These are phyloP conservation scores for Catocala fraxini DNA, from an alignment of 2,888 invertebrate species.

Conservation along the genomic window DNA sequence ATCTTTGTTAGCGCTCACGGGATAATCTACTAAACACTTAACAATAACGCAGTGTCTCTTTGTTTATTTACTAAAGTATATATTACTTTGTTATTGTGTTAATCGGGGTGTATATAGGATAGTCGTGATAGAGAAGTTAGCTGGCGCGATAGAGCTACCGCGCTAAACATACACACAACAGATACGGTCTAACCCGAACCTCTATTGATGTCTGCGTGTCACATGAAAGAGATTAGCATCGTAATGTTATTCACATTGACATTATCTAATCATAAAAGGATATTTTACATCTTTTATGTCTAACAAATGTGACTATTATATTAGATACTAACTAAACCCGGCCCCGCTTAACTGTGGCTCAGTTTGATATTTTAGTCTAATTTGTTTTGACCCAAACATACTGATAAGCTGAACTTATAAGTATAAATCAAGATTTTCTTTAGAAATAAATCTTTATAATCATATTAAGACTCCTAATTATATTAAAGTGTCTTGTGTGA, in stretches of 20 bases:
- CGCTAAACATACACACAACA: slow-evolving; percentile 3
- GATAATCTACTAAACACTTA: slow-evolving; percentile 19
- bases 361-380: too few relatives aligned
- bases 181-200: slow-evolving; percentile 4
- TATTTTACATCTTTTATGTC: slow-evolving; percentile 18
- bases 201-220: slow-evolving; percentile 47
- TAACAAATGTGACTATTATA: slow-evolving; percentile 18
- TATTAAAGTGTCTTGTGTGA: too few relatives aligned
- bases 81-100: slow-evolving; percentile 29
- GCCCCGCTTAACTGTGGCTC: too few relatives aligned
- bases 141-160: slow-evolving; percentile 24
- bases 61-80: slow-evolving; percentile 23
- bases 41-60: slow-evolving; percentile 28
- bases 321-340: background rate
- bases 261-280: slow-evolving; percentile 28
- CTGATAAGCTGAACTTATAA: too few relatives aligned
- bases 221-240: slow-evolving; percentile 60
- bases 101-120: slow-evolving; percentile 21
- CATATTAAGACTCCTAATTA: too few relatives aligned
- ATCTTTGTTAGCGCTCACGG: too few relatives aligned
- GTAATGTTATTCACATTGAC: slow-evolving; percentile 40
- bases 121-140: slow-evolving; percentile 54
- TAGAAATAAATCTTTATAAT: too few relatives aligned
- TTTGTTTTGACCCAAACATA: too few relatives aligned
- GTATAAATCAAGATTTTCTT: too few relatives aligned